Percentiles rank a stretch among this genome's conserved stretches.
These are phyloP conservation scores for Chaenodraco wilsoni DNA, from an alignment of 2,797 vertebrate species.

Conservation along the genomic window DNA sequence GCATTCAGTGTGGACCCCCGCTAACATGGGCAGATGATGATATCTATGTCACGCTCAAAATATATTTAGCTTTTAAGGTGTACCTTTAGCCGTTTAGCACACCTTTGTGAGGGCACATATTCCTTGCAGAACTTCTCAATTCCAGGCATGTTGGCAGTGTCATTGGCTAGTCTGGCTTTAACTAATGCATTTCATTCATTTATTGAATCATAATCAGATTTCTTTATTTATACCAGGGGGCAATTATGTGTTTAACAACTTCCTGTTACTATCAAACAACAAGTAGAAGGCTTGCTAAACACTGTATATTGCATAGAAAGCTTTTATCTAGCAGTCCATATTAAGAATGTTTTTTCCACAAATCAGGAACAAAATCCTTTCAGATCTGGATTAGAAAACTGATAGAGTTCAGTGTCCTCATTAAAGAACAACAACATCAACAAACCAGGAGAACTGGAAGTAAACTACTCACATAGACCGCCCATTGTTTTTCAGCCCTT, in stretches of 20 bases:
- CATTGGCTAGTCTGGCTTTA: too few relatives aligned
- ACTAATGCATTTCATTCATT: too few relatives aligned
- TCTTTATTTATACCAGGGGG: too few relatives aligned
- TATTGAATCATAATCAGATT: too few relatives aligned
- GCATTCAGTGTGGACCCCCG: too few relatives aligned
- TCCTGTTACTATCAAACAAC: neutral
- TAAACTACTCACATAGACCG: constrained; percentile 39
- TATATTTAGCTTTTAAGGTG: neutral
- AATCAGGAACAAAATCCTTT: neutral
- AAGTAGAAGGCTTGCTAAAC: neutral
- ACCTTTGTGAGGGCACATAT: neutral
- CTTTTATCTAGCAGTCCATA: neutral
- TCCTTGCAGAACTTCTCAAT: neutral
- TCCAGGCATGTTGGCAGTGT: too few relatives aligned
- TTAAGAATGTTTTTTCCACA: neutral
- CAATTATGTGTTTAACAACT: too few relatives aligned
- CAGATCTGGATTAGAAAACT: too few relatives aligned
- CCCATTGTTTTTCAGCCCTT: constrained; percentile 42
- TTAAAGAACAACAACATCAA: constrained; percentile 43
- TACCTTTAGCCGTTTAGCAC: neutral
- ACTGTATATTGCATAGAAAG: neutral
- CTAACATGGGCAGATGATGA: too few relatives aligned
- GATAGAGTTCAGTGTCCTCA: constrained; percentile 17
- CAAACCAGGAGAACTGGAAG: constrained; percentile 43
- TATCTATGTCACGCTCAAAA: too few relatives aligned